These are phyloP conservation scores for Papilio elwesi DNA, from an alignment of 2,888 invertebrate species.

Conservation along the genomic window DNA sequence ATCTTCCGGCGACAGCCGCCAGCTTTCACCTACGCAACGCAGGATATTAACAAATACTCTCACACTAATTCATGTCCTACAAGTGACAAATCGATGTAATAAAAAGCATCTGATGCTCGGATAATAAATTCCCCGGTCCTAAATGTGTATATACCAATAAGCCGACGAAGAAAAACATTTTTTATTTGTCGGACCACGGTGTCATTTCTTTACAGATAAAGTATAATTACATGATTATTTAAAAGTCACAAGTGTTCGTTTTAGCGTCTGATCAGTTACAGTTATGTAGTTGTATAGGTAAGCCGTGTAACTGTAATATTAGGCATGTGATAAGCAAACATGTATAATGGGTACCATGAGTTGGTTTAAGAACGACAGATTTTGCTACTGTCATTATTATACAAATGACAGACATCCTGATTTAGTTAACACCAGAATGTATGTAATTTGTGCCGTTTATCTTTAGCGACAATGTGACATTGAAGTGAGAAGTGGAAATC, in stretches of 20 bases:
- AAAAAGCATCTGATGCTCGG: background rate
- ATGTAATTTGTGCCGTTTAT: conserved; percentile 2
- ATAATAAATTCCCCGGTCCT: background rate
- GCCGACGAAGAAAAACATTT: no score
- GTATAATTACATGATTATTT: no score
- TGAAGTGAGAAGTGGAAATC: conserved; percentile 48
- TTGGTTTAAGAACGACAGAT: no score
- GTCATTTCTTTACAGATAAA: no score
- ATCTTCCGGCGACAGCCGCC: conserved; percentile 17
- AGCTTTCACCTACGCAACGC: conserved; percentile 18
- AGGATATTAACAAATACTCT: conserved; percentile 27
- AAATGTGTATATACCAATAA: background rate
- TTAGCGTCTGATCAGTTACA: no score
- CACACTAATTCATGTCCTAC: conserved; percentile 25
- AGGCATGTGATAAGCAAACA: no score
- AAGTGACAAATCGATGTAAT: conserved; percentile 22
- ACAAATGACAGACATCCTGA: conserved; percentile 1
- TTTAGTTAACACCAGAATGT: conserved; percentile 5
- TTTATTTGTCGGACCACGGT: no score
- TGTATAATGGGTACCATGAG: no score
- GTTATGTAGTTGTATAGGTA: no score
- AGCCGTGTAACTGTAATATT: no score
- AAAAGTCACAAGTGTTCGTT: no score
- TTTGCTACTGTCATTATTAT: no score
- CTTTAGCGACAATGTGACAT: conserved; percentile 55